Base-by-base conservation (phyloP, 2,888 invertebrate species). In the Rhynchonema sp. region DNA sequence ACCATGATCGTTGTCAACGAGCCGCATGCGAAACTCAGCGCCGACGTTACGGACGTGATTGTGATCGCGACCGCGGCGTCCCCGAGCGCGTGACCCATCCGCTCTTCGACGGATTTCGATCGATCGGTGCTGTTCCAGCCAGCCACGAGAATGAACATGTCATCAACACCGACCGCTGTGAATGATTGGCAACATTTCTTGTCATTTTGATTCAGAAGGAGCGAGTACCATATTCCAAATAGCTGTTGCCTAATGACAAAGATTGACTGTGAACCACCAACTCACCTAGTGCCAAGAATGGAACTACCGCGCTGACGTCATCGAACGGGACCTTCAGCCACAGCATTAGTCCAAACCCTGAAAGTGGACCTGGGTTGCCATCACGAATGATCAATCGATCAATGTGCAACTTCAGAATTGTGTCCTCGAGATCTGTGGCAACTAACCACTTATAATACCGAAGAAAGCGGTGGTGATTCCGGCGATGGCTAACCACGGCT, bases 61-160 rank as follows among this genome's bases (percentile, higher is more conserved):
- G 89, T 89, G 64, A 90, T 88, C 20, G 88, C 89, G 26, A 89
- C 88, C 0, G 88, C 89, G 1, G 89, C 89, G 74, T 90, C 89
- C 58, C 86, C 84, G 72, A 88, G 79, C 78, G 85, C 87, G 62
- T 82, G 80, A 0, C 83, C 87, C 85, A 89, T 86, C 54, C 89
- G 79, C 13, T 38, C 46, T 2, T 58, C 53, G 0, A 89, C 88
- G 20, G 53, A 27, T 26, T 29, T 22, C 6, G 49, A n/a, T 22
- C 6, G 2, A 28, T 57, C 52, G 3, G 61, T 59, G 26, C 2
- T 80, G 61, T 89, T 79, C 89, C 90, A 90, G 0, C 87, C 87
- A 1, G 88, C 88, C 69, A 90, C 75, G 86, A 90, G 87, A 22
- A 90, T 89, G 70, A 90, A 90, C 0, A 89, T 89, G 73, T 90